Percentiles rank a stretch among this genome's conserved stretches.
These are phyloP conservation scores for Sebastes hopkinsi DNA, from an alignment of 2,797 vertebrate genomes.

Conservation along the genomic window DNA sequence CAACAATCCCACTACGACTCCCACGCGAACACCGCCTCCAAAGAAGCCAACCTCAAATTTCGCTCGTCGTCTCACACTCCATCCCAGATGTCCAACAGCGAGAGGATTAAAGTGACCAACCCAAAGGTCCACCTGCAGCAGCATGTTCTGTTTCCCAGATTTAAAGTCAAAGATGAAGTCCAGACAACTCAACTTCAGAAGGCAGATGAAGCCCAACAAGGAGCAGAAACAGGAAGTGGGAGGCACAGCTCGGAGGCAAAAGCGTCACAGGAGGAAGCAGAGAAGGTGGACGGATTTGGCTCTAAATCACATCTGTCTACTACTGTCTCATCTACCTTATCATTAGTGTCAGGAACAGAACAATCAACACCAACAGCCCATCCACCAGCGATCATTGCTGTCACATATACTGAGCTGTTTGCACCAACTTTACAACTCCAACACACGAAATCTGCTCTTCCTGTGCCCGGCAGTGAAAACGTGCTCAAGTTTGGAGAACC, in stretches of 20 bases:
- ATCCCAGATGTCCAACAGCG: slow-evolving; percentile 1
- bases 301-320: background rate
- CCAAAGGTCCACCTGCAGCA: slow-evolving; percentile 3
- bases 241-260: background rate
- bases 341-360: slow-evolving; percentile 2
- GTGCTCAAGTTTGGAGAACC: background rate
- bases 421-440: background rate
- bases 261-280: background rate
- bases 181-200: background rate
- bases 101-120: background rate
- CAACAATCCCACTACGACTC: slow-evolving; percentile 29
- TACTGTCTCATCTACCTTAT: background rate
- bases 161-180: slow-evolving; percentile 5
- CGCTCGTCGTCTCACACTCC: background rate
- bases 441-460: background rate
- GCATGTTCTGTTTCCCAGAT: background rate
- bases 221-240: background rate
- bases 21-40: slow-evolving; percentile 13
- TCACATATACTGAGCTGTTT: background rate
- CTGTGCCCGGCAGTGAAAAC: background rate
- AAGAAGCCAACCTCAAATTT: slow-evolving; percentile 38
- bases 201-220: background rate
- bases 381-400: background rate
- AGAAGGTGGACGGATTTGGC: background rate
- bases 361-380: background rate